Base-by-base conservation (phyloP, 2,888 invertebrate genomes). In the Palloptera scutellata region DNA sequence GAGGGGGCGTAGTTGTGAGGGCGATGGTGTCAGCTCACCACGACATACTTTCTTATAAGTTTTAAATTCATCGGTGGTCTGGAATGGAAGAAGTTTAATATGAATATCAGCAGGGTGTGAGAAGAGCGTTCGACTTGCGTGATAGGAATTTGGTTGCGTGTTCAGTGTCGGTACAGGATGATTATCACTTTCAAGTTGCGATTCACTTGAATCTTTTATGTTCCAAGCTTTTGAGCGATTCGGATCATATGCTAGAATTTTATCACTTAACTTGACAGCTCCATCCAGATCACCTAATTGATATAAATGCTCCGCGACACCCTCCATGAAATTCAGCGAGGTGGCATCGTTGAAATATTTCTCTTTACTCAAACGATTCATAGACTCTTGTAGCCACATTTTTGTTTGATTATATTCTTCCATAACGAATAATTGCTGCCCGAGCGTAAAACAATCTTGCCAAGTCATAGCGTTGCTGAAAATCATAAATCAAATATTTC, bases 341-440 rank as follows among this genome's bases (percentile, higher is more conserved):
- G 64, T 61, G 30, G 74, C 70, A 45, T 75, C 77, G 0, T 68
- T 72, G 19, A 58, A 51, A 45, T 65, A 61, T 5, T 68, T 68
- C 75, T 92, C 92, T 69, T 88, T 88, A 57, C 89, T 88, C 71
- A 91, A 87, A 71, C 94, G 90, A 59, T 89, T 87, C 77, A 96
- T 88, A 0, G 98, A 94, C 83, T 97, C 96, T 73, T 90, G 89
- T 94, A 98, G 96, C 98, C 98, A 99, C 57, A 93, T 86, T n/a
- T 93, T 89, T 0, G 96, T 94, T 83, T 98, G 97, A 80, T 92
- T 94, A 83, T 90, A 95, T 84, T 98, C 97, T 48, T 92, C 92
- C 75, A 92, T 91, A 81, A 94, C 93, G 87, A 98, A 98, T 11
- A 95, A 90, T 74, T 95, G 92, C 69, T 96, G 89, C 10, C 97